A percentile compares a stretch with the other conserved stretches of the same genome.
phyloP scores from a whole-genome alignment of 1,140 invertebrate species.

The fruit fly (Drosophila melanogaster) region DNA sequence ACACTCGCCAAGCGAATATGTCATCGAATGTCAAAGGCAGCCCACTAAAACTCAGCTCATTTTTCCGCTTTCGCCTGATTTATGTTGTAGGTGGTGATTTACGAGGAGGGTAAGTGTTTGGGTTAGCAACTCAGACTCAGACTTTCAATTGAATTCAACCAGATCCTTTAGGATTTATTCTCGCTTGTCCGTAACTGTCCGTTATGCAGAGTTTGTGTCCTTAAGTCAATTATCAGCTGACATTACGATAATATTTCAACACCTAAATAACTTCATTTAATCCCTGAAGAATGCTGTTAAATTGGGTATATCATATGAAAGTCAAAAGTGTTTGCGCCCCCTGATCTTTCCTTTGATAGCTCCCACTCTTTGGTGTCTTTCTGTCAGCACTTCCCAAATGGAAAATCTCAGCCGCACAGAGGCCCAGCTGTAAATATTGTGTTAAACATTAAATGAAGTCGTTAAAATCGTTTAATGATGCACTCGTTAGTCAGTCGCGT shows the following conservation, averaged over 20 bases:
- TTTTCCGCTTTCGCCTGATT: constrained; percentile 36
- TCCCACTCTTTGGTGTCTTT: background rate
- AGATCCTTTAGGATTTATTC: no score
- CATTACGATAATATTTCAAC: no score
- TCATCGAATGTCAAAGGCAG: constrained; percentile 30
- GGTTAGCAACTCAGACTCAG: background rate
- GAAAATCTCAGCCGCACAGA: constrained; percentile 16
- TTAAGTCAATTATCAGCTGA: no score
- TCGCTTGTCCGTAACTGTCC: constrained; percentile 3
- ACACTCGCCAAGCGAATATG: constrained; percentile 38
- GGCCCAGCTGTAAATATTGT: constrained; percentile 69
- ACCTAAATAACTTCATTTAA: background rate
- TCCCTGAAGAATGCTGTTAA: background rate
- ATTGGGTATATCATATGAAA: constrained; percentile 7
- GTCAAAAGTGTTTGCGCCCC: constrained; percentile 5
- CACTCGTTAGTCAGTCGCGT: constrained; percentile 73
- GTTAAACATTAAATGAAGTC: constrained; percentile 81
- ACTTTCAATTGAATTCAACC: constrained; percentile 1
- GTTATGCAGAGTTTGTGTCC: background rate
- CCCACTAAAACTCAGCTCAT: constrained; percentile 24
- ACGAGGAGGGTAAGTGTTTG: constrained; percentile 6
- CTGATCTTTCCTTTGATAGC: background rate
- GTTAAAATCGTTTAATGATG: constrained; percentile 81
- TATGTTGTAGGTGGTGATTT: constrained; percentile 27
- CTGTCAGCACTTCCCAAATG: constrained; percentile 4